Conservation (phyloP, 1,140 invertebrate species). For the Drosophila pandora region DNA sequence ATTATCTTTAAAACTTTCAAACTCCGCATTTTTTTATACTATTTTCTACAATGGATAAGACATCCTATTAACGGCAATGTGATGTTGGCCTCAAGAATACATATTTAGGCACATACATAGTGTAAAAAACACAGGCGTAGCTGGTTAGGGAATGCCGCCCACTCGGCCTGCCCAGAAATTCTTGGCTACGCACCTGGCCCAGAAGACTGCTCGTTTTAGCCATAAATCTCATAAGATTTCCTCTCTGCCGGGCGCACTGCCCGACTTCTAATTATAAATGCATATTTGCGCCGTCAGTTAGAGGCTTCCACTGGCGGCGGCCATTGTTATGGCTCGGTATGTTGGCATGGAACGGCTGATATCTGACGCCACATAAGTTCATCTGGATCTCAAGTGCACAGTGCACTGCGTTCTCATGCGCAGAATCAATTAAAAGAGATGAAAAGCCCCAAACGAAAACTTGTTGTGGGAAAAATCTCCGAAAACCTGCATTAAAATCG, state of each 20-base stretch:
- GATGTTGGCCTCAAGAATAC: no score
- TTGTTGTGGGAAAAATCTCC: conserved; percentile 77
- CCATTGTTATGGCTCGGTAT: not conserved
- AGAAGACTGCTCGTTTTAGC: conserved; percentile 12
- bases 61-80: no score
- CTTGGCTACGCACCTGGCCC: conserved; percentile 25
- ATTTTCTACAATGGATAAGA: no score
- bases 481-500: conserved; percentile 76
- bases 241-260: conserved; percentile 14
- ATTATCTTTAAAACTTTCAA: no score
- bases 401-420: conserved; percentile 63
- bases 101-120: not conserved
- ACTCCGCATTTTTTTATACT: no score
- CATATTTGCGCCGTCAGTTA: conserved; percentile 46
- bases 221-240: conserved; percentile 25
- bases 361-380: conserved; percentile 73
- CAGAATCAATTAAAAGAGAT: conserved; percentile 73
- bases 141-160: not conserved
- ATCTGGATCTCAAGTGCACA: conserved; percentile 79
- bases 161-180: conserved; percentile 4
- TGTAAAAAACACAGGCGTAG: not conserved
- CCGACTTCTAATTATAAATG: conserved; percentile 48
- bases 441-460: conserved; percentile 53
- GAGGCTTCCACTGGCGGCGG: conserved; percentile 9
- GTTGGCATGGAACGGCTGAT: conserved; percentile 14